A percentile compares a stretch with the other conserved stretches of the same genome.
Conservation (phyloP, 2,797 vertebrate species). For the Acanthiza pusilla region DNA sequence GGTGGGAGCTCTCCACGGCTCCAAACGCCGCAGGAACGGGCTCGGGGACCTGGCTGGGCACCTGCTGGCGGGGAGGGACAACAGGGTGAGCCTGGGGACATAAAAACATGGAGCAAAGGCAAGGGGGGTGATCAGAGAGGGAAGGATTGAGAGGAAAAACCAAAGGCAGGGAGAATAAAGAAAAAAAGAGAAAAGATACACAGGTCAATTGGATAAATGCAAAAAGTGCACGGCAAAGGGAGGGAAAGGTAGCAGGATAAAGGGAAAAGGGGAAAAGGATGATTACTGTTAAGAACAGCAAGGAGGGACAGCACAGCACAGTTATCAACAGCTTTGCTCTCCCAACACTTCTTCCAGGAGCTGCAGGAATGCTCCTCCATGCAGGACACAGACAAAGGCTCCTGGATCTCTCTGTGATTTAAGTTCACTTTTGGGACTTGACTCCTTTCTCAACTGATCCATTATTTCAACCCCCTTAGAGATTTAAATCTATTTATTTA, state of each 20-base stretch:
- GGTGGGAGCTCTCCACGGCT: slow-evolving; percentile 76
- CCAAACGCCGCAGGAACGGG: slow-evolving; percentile 74
- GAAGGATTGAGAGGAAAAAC: not conserved
- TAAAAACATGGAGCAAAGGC: slow-evolving; percentile 74
- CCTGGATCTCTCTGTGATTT: not conserved
- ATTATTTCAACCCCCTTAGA: not conserved
- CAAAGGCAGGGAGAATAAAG: slow-evolving; percentile 43
- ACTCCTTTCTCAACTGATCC: not conserved
- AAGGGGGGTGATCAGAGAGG: not conserved
- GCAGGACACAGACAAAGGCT: not conserved
- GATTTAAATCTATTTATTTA: not conserved
- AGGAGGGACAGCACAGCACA: not conserved
- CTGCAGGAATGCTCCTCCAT: not conserved
- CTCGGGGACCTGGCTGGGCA: slow-evolving; percentile 82
- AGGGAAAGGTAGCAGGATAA: slow-evolving; percentile 28
- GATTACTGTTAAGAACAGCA: slow-evolving; percentile 1
- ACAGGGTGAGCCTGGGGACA: slow-evolving; percentile 85
- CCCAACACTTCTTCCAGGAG: not conserved
- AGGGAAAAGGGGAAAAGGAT: slow-evolving; percentile 30
- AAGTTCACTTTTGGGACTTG: not conserved
- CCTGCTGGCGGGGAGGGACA: slow-evolving; percentile 91
- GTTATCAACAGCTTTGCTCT: not conserved
- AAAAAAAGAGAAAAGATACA: slow-evolving; percentile 33
- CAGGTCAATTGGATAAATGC: not conserved
- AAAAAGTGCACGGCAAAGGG: not conserved